phyloP scores from a whole-genome alignment of 2,888 invertebrate genomes.

The Plagiodera versicolora region DNA sequence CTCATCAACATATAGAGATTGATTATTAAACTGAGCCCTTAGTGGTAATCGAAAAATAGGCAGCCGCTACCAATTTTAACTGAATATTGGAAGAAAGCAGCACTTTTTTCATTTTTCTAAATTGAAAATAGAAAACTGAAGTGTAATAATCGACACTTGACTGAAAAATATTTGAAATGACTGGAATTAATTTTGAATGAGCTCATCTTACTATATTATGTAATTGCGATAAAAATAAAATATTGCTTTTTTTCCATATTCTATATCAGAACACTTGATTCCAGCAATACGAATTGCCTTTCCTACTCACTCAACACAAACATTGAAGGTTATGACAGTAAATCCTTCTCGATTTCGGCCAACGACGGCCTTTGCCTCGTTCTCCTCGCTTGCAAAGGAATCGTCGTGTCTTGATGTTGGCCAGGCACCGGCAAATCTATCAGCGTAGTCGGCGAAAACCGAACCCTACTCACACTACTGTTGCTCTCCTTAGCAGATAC shows the following conservation, averaged over 20 bases:
- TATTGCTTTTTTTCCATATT: conserved; percentile 11
- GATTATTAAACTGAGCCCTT: no score
- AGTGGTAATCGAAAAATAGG: no score
- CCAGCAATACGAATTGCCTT: conserved; percentile 2
- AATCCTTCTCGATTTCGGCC: conserved; percentile 60
- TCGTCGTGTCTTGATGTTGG: conserved; percentile 59
- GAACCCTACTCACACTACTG: conserved; percentile 71
- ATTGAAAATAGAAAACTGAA: no score
- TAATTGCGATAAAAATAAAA: conserved; percentile 10
- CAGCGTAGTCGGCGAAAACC: conserved; percentile 76
- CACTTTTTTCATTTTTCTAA: no score
- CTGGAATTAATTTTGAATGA: no score
- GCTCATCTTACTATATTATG: not conserved
- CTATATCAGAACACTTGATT: not conserved
- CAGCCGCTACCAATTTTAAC: no score
- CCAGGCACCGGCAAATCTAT: conserved; percentile 63
- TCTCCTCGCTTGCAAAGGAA: conserved; percentile 58
- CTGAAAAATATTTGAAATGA: no score
- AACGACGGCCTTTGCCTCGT: conserved; percentile 57
- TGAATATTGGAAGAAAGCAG: no score
- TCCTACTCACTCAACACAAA: conserved; percentile 8
- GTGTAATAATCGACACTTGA: no score
- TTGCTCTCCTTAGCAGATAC: conserved; percentile 81
- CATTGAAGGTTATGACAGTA: conserved; percentile 57
- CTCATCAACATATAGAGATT: no score